Percentiles rank a stretch among this genome's conserved stretches.
Conservation (phyloP, 2,888 invertebrate genomes). For the Sphinx pinastri region DNA sequence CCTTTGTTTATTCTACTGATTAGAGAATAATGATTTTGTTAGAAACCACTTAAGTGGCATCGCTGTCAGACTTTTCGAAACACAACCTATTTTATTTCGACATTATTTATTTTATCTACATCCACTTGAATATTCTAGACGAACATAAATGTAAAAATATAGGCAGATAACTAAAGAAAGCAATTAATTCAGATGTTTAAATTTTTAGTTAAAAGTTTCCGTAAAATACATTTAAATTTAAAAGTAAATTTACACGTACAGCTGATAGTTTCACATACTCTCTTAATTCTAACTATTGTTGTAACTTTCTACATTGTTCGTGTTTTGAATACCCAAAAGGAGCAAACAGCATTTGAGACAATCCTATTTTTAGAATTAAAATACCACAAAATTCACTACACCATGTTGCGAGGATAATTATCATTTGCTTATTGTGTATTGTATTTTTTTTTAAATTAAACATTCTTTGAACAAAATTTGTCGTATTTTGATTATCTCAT, state of each 20-base stretch:
- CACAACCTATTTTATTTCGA: slow-evolving; percentile 27
- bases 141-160: background rate
- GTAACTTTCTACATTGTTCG: slow-evolving; percentile 30
- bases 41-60: slow-evolving; percentile 18
- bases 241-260: slow-evolving; percentile 9
- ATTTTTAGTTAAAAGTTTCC: background rate
- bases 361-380: background rate
- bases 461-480: too few relatives aligned
- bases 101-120: slow-evolving; percentile 20
- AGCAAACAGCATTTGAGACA: background rate
- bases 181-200: slow-evolving; percentile 6
- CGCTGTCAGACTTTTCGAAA: slow-evolving; percentile 20
- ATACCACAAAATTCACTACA: too few relatives aligned
- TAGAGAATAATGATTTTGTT: slow-evolving; percentile 34
- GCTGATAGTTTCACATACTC: background rate
- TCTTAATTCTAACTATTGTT: slow-evolving; percentile 25
- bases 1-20: slow-evolving; percentile 44
- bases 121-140: slow-evolving; percentile 8
- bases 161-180: background rate
- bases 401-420: too few relatives aligned
- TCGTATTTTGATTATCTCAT: too few relatives aligned
- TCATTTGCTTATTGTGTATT: too few relatives aligned
- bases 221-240: background rate
- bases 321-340: slow-evolving; percentile 26
- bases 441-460: too few relatives aligned